Evolutionary conservation across 1,140 invertebrate genomes (phyloP), one percentile per base, ranked within the genome.

Genomic region (Metopolophium dirhodum): DNA sequence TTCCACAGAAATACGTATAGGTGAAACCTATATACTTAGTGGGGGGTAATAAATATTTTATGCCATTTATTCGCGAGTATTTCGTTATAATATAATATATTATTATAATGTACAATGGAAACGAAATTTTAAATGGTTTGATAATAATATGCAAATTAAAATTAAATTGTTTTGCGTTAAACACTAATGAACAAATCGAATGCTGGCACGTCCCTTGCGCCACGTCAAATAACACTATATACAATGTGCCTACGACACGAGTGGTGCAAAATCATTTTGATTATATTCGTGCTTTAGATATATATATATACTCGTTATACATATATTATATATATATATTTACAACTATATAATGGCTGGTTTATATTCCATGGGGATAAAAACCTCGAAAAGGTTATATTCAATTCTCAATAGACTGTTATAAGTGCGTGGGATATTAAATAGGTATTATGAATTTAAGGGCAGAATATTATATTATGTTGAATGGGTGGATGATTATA

Each of bases 21-120:
- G 41, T 41, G 18, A 1, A 9, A 14, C 1, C 54, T 1, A 20
- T 7, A 2, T 18, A 20, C 6, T 6, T 7, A 77, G 14, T 0
- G 14, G 0, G 8, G 3, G 30, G 30, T 68, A 68, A 77, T 77
- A 18, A n/a, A 7, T 68, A 68, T 77, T 77, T n/a, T 20, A 77
- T 54, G 18, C n/a, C 0, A n/a, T n/a, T 77, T 2, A 2, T n/a
- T 77, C 14, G 2, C 14, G 18, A n/a, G 30, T 77, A 77, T 68
- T n/a, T 30, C 30, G 14, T 77, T 18, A n/a, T 77, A 30, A 37
- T 37, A 37, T 37, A 37, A n/a, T 77, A 77, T n/a, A 18, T 22
- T 61, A 30, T 30, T 26, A 61, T 30, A 9, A 30, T 26, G 57
- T 8, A 9, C 61, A 1, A 61, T 18, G 61, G 61, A 77, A 77